phyloP scores from a whole-genome alignment of 2,797 vertebrate species.

The Perdix hodgsoniae region DNA sequence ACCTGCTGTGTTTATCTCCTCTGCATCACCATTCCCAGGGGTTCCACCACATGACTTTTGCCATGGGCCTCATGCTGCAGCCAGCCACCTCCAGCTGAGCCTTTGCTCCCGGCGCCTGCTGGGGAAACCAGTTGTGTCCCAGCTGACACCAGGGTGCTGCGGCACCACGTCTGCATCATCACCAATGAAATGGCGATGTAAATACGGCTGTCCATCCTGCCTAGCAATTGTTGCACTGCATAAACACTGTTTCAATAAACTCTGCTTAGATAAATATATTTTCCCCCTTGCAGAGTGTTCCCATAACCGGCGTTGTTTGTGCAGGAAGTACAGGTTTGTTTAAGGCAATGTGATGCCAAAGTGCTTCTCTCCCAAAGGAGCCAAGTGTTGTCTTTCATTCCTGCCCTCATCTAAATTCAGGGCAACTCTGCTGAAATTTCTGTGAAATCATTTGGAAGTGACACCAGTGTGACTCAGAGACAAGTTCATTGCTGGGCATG shows the following conservation, averaged over 20 bases:
- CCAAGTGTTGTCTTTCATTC: background rate
- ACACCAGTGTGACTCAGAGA: background rate
- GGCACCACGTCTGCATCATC: background rate
- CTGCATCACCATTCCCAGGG: background rate
- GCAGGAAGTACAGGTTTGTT: background rate
- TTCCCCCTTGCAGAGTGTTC: background rate
- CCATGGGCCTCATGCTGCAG: accelerated
- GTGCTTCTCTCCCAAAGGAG: background rate
- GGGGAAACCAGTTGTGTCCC: background rate
- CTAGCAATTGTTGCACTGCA: background rate
- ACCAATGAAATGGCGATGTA: background rate
- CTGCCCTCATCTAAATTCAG: background rate
- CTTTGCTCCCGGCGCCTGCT: background rate
- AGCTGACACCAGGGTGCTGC: background rate
- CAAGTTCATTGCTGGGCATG: background rate
- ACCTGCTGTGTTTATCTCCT: background rate
- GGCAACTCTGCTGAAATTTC: background rate
- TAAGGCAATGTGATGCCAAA: background rate
- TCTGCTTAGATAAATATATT: background rate
- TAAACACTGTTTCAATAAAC: background rate
- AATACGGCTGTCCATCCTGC: background rate
- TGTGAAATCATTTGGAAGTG: background rate
- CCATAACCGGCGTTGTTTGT: background rate
- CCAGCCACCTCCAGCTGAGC: background rate
- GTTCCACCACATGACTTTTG: background rate